phyloP scores from a whole-genome alignment of 2,888 invertebrate species.

The Octodonta nipae region DNA sequence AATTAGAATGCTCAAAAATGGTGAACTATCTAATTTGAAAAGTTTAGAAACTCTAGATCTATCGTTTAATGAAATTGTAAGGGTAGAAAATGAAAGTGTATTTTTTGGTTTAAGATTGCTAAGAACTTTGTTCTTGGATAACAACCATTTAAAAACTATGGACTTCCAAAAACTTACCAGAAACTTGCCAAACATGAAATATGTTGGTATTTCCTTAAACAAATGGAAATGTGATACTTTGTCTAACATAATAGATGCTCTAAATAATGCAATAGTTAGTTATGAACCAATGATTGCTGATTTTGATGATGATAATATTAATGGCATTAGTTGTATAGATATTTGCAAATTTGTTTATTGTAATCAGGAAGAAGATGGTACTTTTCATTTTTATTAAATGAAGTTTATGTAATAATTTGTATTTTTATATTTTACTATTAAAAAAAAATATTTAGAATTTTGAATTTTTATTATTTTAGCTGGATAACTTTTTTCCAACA shows the following conservation, averaged over 20 bases:
- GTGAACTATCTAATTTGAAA: conserved; percentile 16
- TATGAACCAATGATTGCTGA: conserved; percentile 9
- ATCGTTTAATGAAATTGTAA: conserved; percentile 12
- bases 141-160: conserved; percentile 16
- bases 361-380: conserved; percentile 8
- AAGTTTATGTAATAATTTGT: too few relatives aligned
- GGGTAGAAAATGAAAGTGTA: conserved; percentile 11
- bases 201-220: conserved; percentile 15
- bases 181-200: conserved; percentile 10
- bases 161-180: conserved; percentile 9
- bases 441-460: too few relatives aligned
- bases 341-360: conserved; percentile 14
- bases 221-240: conserved; percentile 17
- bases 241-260: conserved; percentile 12
- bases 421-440: too few relatives aligned
- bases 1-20: conserved; percentile 13
- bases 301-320: conserved; percentile 12
- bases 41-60: conserved; percentile 13
- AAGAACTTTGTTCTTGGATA: conserved; percentile 12
- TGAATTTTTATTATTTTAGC: too few relatives aligned
- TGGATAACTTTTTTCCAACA: too few relatives aligned
- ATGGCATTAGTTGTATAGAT: conserved; percentile 16
- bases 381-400: conserved; percentile 6
- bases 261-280: conserved; percentile 11
- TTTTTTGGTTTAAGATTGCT: conserved; percentile 14